Evolutionary conservation across 2,797 vertebrate genomes (phyloP), one percentile per base, ranked within the genome.

Genomic region (Sebastes nivosus): DNA sequence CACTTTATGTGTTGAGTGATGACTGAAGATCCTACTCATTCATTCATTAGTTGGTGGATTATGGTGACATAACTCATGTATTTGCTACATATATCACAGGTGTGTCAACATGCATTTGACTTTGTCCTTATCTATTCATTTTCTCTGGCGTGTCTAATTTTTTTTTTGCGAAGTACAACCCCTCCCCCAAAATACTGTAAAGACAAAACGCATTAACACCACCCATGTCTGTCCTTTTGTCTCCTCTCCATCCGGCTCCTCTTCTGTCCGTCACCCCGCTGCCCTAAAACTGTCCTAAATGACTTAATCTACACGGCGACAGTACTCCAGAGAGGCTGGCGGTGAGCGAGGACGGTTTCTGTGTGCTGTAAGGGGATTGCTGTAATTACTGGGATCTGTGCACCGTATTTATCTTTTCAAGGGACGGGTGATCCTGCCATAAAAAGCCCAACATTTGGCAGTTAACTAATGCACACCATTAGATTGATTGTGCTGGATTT

Each of bases 401-500:
- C 88, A 93, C 93, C 94, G 92, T 96, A 95, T 96, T 96, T 96
- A 96, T 96, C 96, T 96, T 95, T 95, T 95, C 94, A 95, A 94
- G 89, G 90, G 94, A 94, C n/a, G 90, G 88, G 92, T 94, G 94
- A 95, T 95, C 93, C 94, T 87, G 90, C 92, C 90, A 82, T 94
- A 95, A 96, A 95, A 96, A 95, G 94, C 96, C 92, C 94, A 95
- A 94, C 95, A 92, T 96, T 97, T 96, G 96, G 96, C 95, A 95
- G 94, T 94, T 96, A 94, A 95, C 96, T 97, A 97, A 98, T 97
- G 96, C 94, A 94, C 94, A 93, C 97, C 97, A 97, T 97, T 97
- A 97, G 90, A 81, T 88, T 97, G 97, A 98, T 97, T 96, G 96
- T 97, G 95, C 93, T 94, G 93, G 89, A 90, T 93, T 89, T 93